Percentiles rank a stretch among this genome's conserved stretches.
Conservation (phyloP, 2,888 invertebrate genomes). For the Leucophenga montana region DNA sequence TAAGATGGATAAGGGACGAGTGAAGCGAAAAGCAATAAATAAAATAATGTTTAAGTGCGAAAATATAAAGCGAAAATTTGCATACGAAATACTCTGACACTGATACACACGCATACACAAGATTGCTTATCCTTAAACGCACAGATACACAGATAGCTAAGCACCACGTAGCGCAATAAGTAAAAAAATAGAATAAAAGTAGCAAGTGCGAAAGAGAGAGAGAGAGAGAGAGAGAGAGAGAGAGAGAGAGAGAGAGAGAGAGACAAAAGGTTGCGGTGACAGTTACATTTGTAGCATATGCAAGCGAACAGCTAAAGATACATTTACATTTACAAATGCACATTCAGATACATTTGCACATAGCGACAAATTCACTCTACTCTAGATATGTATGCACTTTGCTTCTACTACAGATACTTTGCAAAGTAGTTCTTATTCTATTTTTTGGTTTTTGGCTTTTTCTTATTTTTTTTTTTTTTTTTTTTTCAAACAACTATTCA, state of each 20-base stretch:
- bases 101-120: conserved; percentile 15
- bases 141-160: conserved; percentile 13
- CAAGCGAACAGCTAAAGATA: not conserved
- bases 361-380: not conserved
- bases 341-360: conserved; percentile 7
- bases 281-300: too few relatives aligned
- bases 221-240: too few relatives aligned
- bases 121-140: not conserved
- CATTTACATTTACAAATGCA: conserved; percentile 8
- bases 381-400: too few relatives aligned
- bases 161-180: conserved; percentile 28
- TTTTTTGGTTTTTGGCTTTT: too few relatives aligned
- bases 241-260: too few relatives aligned
- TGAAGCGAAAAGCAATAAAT: conserved; percentile 23
- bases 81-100: conserved; percentile 22
- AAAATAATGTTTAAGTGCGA: conserved; percentile 26
- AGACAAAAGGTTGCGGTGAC: too few relatives aligned
- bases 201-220: not conserved
- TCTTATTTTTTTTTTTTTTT: too few relatives aligned
- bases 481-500: not conserved
- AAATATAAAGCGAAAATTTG: conserved; percentile 16
- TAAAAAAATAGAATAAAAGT: conserved; percentile 18
- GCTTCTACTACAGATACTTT: too few relatives aligned
- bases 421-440: too few relatives aligned
- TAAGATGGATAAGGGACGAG: not conserved